phyloP scores from a whole-genome alignment of 2,797 vertebrate species.

The Sebastes miniatus region DNA sequence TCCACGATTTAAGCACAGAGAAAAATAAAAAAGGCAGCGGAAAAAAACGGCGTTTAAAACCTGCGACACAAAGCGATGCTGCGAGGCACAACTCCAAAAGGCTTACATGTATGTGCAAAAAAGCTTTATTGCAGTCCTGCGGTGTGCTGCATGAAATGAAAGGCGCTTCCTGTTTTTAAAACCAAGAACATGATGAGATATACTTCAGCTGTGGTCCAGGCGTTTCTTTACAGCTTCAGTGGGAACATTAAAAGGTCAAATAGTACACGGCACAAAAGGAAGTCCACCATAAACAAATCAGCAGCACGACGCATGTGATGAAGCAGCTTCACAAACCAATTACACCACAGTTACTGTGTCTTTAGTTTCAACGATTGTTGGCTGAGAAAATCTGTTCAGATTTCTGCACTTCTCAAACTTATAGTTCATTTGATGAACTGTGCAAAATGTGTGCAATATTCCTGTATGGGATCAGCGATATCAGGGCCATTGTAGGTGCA shows the following conservation, averaged over 20 bases:
- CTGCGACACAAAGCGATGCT: background rate
- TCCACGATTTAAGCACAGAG: background rate
- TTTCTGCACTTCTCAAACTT: background rate
- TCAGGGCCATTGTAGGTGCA: background rate
- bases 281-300: background rate
- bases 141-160: background rate
- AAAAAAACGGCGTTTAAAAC: background rate
- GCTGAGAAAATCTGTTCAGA: too few species aligned
- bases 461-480: background rate
- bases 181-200: background rate
- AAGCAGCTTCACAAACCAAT: background rate
- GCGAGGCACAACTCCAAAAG: constrained; percentile 45
- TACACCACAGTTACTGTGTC: background rate
- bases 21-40: background rate
- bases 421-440: background rate
- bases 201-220: background rate
- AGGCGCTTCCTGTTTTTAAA: constrained; percentile 13
- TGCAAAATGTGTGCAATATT: background rate
- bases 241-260: background rate
- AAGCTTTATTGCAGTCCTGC: constrained; percentile 68
- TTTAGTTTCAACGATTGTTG: too few species aligned
- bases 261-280: background rate
- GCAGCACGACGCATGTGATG: background rate
- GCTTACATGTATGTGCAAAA: constrained; percentile 59
- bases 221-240: background rate